Percentiles rank a stretch among this genome's conserved stretches.
Evolutionary conservation across 2,113 vertebrate species (phyloP).

Genomic region (Rhinopomastus cyanomelas): DNA sequence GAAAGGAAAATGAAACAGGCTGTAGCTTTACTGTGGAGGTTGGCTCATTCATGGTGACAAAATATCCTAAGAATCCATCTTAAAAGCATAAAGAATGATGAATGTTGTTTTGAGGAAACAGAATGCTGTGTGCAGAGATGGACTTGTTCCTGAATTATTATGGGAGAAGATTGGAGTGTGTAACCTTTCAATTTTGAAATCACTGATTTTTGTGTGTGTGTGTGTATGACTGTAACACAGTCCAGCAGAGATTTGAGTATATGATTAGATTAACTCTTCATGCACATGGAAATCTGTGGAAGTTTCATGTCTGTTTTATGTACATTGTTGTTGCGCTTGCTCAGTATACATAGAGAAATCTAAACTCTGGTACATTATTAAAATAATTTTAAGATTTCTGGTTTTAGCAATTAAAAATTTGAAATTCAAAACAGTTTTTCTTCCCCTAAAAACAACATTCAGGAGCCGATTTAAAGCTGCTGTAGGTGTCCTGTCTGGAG

Average conservation of each 20-base stretch:
- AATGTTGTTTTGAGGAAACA: neutral
- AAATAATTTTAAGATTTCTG: neutral
- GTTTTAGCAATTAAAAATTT: neutral
- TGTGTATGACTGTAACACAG: neutral
- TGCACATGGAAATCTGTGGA: neutral
- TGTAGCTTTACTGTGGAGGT: neutral
- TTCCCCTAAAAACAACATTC: neutral
- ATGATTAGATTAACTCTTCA: neutral
- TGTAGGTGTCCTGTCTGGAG: constrained; percentile 88
- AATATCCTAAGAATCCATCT: neutral
- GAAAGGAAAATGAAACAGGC: neutral
- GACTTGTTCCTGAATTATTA: neutral
- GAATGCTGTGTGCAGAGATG: neutral
- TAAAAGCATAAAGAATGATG: neutral
- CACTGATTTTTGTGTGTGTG: neutral
- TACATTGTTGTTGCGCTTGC: neutral
- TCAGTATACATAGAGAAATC: neutral
- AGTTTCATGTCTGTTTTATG: neutral
- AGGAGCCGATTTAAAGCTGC: constrained; percentile 94
- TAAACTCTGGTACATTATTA: neutral
- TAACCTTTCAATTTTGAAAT: neutral
- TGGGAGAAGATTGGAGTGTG: neutral
- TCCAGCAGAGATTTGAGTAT: neutral
- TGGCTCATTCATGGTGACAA: neutral
- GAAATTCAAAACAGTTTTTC: neutral